phyloP scores from a whole-genome alignment of 2,888 invertebrate species.

The Micoletzkya japonica region DNA sequence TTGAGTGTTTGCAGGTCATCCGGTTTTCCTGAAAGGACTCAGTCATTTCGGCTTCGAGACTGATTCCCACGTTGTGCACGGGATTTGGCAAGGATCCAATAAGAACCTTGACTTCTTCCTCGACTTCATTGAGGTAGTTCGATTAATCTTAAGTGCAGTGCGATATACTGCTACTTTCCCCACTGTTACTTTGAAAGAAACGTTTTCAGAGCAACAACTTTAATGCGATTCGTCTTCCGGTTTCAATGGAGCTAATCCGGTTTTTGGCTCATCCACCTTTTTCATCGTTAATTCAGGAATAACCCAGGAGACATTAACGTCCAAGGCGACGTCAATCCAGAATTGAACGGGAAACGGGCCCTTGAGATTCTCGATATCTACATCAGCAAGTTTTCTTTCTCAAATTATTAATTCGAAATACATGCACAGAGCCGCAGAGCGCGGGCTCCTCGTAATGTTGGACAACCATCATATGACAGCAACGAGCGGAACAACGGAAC shows the following conservation, averaged over 20 bases:
- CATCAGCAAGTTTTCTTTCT: conserved; percentile 7
- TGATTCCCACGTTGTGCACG: conserved; percentile 9
- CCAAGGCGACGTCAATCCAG: conserved; percentile 14
- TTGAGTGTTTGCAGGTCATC: conserved; percentile 12
- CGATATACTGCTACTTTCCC: no score
- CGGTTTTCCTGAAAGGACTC: conserved; percentile 24
- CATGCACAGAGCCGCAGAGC: conserved; percentile 7
- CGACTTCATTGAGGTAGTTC: conserved; percentile 23
- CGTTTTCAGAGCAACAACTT: conserved; percentile 15
- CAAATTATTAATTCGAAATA: no score
- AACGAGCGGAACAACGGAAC: conserved; percentile 7
- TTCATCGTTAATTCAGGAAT: background rate
- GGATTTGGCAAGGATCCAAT: conserved; percentile 25
- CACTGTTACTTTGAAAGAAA: no score
- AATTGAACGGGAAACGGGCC: background rate
- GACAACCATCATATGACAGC: conserved; percentile 23
- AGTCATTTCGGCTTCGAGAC: conserved; percentile 27
- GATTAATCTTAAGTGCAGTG: background rate
- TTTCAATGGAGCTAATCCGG: conserved; percentile 21
- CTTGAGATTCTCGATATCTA: conserved; percentile 15
- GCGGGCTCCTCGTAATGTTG: conserved; percentile 21
- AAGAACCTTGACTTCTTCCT: conserved; percentile 1
- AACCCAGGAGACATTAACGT: conserved; percentile 5
- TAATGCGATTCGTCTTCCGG: conserved; percentile 27
- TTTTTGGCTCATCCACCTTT: background rate